These are phyloP conservation scores for Desmodus rotundus DNA, from an alignment of 2,113 vertebrate species.

Conservation along the genomic window DNA sequence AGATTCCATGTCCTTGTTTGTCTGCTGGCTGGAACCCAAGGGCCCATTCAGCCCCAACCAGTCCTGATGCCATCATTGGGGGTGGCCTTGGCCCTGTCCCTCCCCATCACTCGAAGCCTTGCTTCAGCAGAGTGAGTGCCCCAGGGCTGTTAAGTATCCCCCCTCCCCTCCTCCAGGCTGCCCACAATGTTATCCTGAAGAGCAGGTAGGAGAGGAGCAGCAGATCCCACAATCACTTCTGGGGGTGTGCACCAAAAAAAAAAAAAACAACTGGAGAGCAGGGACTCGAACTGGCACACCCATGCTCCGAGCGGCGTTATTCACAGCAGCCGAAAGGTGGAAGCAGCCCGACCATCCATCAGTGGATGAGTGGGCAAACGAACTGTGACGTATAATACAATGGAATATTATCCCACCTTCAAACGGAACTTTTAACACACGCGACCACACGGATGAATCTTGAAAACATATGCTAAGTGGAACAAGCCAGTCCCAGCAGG, in stretches of 20 bases:
- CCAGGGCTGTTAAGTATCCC: not conserved
- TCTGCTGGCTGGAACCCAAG: not conserved
- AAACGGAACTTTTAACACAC: not conserved
- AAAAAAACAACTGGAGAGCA: too few species aligned
- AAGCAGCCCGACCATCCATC: not conserved
- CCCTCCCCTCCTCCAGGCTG: not conserved
- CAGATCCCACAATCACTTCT: not conserved
- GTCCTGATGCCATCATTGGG: not conserved
- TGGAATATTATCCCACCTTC: not conserved
- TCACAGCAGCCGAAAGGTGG: not conserved
- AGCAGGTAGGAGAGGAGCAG: not conserved
- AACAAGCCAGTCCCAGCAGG: not conserved
- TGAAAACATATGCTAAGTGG: not conserved
- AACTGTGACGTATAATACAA: not conserved
- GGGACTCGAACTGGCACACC: not conserved
- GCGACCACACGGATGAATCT: not conserved
- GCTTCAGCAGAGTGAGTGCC: not conserved
- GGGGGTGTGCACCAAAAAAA: too few species aligned
- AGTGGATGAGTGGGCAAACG: not conserved
- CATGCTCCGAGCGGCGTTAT: not conserved
- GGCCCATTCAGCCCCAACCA: not conserved
- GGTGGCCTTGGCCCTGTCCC: not conserved
- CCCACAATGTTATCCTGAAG: not conserved
- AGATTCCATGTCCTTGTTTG: not conserved
- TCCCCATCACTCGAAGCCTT: not conserved